phyloP scores from a whole-genome alignment of 2,797 vertebrate species.

The Lithobates pipiens region DNA sequence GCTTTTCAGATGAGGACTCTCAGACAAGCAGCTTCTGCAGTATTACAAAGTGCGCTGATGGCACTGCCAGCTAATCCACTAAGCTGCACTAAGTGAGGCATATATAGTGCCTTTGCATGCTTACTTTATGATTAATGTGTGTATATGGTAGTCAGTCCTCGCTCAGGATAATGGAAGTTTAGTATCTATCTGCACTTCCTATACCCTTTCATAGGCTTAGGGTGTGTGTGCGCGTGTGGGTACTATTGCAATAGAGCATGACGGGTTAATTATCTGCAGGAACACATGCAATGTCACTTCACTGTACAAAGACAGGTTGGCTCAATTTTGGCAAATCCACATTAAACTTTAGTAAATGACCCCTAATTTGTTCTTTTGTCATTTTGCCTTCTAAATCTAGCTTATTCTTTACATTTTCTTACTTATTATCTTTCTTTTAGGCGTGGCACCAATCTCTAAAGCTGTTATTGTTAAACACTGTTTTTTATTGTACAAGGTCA shows the following conservation, averaged over 20 bases:
- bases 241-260: background rate
- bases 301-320: no score
- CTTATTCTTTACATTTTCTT: background rate
- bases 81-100: no score
- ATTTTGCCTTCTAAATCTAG: slow-evolving; percentile 9
- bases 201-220: background rate
- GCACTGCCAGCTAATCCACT: no score
- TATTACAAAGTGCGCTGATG: no score
- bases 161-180: background rate
- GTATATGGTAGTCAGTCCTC: no score
- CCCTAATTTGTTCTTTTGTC: background rate
- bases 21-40: no score
- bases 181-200: background rate
- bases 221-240: no score
- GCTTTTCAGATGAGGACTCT: no score
- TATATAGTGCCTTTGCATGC: no score
- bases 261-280: background rate
- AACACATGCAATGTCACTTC: no score
- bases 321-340: no score
- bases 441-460: slow-evolving; percentile 24
- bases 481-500: slow-evolving; percentile 48
- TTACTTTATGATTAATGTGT: no score
- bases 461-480: slow-evolving; percentile 23
- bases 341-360: background rate
- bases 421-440: background rate